These are phyloP conservation scores for Proisotoma minuta DNA, from an alignment of 2,888 invertebrate genomes.

Conservation along the genomic window DNA sequence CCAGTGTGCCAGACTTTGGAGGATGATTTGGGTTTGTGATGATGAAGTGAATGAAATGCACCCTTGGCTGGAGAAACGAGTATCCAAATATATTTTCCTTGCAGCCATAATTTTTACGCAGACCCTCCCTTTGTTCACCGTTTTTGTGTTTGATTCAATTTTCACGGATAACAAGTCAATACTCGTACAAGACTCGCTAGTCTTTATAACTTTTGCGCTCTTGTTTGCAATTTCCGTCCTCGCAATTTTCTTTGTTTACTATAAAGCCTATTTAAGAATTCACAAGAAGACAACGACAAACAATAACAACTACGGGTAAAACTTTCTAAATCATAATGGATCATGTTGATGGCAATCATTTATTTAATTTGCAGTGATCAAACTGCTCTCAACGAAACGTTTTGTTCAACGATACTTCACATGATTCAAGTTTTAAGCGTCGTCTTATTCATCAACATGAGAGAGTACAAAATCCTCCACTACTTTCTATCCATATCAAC, in stretches of 20 bases:
- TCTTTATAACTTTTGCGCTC: conserved; percentile 1
- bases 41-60: background rate
- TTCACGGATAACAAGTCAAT: background rate
- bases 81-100: conserved; percentile 1
- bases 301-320: background rate
- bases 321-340: background rate
- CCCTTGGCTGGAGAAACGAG: conserved; percentile 6
- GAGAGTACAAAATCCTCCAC: background rate
- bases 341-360: too few species aligned
- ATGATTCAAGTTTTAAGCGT: background rate
- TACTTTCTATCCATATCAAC: background rate
- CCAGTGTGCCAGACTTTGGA: background rate
- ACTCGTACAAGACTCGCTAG: background rate
- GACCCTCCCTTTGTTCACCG: background rate
- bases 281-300: background rate
- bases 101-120: background rate
- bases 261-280: background rate
- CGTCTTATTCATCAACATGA: background rate
- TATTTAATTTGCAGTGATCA: background rate
- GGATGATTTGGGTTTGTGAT: background rate
- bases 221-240: background rate
- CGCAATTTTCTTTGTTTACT: conserved; percentile 1
- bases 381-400: background rate
- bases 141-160: background rate
- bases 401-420: background rate